Conservation (phyloP, 2,797 vertebrate genomes). For the Diplodus puntazzo region DNA sequence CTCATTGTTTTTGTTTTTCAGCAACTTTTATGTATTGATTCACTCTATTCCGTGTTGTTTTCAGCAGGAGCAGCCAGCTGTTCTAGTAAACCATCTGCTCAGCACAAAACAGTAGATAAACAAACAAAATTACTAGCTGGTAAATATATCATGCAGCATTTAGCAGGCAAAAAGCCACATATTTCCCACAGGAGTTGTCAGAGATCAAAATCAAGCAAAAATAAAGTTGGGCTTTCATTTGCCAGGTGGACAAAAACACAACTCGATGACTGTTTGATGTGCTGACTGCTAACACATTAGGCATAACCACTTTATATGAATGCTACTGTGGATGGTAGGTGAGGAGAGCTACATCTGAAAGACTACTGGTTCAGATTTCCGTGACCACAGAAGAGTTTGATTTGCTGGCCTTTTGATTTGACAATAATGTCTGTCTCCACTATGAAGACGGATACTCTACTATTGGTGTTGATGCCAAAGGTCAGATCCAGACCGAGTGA, state of each 20-base stretch:
- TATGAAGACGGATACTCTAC: background rate
- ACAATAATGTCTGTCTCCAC: background rate
- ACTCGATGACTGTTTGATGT: background rate
- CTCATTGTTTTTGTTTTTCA: too few species aligned
- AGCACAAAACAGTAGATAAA: too few species aligned
- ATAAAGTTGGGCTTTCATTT: background rate
- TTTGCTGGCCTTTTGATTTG: background rate
- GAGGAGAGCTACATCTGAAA: constrained; percentile 5
- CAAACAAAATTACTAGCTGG: too few species aligned
- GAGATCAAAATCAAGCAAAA: background rate
- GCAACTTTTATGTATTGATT: too few species aligned
- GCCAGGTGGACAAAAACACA: background rate
- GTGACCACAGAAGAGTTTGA: background rate
- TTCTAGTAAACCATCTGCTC: too few species aligned
- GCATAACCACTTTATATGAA: background rate
- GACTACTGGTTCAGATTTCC: background rate
- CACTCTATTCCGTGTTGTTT: too few species aligned
- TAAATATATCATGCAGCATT: too few species aligned
- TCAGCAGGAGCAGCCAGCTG: too few species aligned
- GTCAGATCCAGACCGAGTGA: constrained; percentile 18
- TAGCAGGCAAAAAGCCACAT: background rate
- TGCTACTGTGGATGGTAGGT: background rate
- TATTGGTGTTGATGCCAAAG: constrained; percentile 24
- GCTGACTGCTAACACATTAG: background rate
- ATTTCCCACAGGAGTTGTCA: background rate